Evolutionary conservation across 2,797 vertebrate genomes (phyloP).

Genomic region (Moxostoma hubbsi): DNA sequence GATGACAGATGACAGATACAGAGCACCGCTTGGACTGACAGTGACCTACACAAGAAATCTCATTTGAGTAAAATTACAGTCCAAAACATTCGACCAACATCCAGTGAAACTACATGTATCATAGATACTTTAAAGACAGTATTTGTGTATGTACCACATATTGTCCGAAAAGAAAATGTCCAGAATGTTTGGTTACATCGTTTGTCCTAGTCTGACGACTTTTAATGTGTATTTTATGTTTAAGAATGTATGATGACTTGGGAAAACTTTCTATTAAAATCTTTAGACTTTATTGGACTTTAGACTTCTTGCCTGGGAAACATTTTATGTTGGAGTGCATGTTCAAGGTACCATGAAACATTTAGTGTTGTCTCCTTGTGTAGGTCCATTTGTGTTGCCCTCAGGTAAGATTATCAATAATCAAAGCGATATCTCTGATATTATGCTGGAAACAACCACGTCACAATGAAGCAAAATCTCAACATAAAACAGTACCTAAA

Average conservation of each 20-base stretch:
- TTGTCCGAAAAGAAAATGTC: too few species aligned
- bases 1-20: background rate
- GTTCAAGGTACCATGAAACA: background rate
- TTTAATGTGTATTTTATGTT: too few species aligned
- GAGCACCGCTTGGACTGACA: background rate
- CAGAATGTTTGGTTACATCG: too few species aligned
- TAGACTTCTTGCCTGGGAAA: background rate
- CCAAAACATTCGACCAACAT: background rate
- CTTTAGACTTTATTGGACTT: background rate
- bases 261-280: background rate
- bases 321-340: background rate
- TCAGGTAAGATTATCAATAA: conserved; percentile 35
- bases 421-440: background rate
- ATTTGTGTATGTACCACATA: too few species aligned
- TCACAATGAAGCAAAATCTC: too few species aligned
- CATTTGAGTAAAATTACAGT: conserved; percentile 2
- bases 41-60: background rate
- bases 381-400: conserved; percentile 20
- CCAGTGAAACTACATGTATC: too few species aligned
- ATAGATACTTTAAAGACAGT: too few species aligned
- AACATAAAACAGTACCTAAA: too few species aligned
- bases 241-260: background rate
- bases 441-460: background rate
- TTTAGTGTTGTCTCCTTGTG: background rate
- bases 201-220: too few species aligned